A percentile compares a stretch with the other conserved stretches of the same genome.
Evolutionary conservation across 2,888 invertebrate genomes (phyloP).

Genomic region (Coelogynopora nodosa): DNA sequence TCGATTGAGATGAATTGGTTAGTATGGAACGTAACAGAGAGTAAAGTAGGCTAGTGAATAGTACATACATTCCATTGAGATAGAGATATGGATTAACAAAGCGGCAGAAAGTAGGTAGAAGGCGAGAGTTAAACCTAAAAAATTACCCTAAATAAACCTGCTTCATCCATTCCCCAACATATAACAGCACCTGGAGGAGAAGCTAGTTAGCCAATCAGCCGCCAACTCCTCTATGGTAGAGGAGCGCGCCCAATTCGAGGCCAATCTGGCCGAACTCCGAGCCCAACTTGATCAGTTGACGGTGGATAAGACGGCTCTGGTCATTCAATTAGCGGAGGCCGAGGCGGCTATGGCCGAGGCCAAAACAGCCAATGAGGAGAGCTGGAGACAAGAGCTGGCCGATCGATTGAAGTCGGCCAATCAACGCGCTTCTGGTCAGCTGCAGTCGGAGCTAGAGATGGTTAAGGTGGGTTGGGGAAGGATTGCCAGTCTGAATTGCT

Average conservation of each 20-base stretch:
- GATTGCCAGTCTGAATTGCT: no score
- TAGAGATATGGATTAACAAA: no score
- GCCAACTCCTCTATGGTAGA: not conserved
- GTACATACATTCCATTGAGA: no score
- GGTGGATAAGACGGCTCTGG: not conserved
- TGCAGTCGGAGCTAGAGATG: constrained; percentile 29
- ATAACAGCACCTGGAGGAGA: no score
- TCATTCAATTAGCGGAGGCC: not conserved
- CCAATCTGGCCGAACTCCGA: not conserved
- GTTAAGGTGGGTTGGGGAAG: not conserved
- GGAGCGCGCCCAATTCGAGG: not conserved
- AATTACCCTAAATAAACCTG: no score
- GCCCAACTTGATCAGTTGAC: not conserved
- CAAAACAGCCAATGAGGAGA: not conserved
- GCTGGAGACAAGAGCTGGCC: not conserved
- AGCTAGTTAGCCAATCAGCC: not conserved
- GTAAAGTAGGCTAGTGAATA: no score
- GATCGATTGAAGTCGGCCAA: not conserved
- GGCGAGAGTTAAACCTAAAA: no score
- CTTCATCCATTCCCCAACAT: no score
- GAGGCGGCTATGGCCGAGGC: not conserved
- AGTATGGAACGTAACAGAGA: no score
- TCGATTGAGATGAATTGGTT: no score
- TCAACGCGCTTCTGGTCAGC: not conserved
- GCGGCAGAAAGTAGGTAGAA: no score